phyloP scores from a whole-genome alignment of 2,888 invertebrate species.

The Xanthorhoe spadicearia region DNA sequence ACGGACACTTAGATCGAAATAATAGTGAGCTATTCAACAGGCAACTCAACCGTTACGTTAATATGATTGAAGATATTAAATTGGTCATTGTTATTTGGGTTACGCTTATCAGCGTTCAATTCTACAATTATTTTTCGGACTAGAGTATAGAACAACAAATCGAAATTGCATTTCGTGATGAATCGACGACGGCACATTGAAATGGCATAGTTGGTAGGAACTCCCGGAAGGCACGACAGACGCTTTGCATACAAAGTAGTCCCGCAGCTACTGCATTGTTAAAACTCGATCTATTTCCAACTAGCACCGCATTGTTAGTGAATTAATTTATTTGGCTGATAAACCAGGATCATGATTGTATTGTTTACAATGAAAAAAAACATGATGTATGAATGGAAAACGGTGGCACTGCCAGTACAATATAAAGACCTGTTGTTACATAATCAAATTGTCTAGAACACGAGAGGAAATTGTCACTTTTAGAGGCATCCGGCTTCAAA shows the following conservation, averaged over 20 bases:
- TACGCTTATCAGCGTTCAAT: neutral
- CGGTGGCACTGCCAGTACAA: slow-evolving; percentile 11
- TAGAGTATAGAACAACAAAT: slow-evolving; percentile 7
- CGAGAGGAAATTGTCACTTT: slow-evolving; percentile 71
- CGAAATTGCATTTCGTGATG: slow-evolving; percentile 15
- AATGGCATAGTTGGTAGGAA: slow-evolving; percentile 35
- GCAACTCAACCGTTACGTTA: neutral
- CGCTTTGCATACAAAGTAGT: slow-evolving; percentile 43
- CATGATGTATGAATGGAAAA: slow-evolving; percentile 37
- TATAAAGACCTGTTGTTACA: slow-evolving; percentile 31
- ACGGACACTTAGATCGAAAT: slow-evolving; percentile 54
- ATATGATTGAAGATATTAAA: slow-evolving; percentile 15
- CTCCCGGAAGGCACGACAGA: slow-evolving; percentile 43
- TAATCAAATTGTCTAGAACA: slow-evolving; percentile 45
- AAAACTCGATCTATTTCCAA: slow-evolving; percentile 41
- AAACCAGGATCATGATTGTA: slow-evolving; percentile 36
- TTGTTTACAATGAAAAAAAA: slow-evolving; percentile 27
- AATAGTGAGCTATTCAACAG: slow-evolving; percentile 43
- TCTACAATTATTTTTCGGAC: neutral
- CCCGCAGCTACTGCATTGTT: slow-evolving; percentile 60
- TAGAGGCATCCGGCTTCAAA: slow-evolving; percentile 66
- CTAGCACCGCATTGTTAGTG: slow-evolving; percentile 45
- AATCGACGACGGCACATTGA: slow-evolving; percentile 27
- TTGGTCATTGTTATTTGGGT: slow-evolving; percentile 16
- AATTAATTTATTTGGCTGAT: slow-evolving; percentile 32